These are phyloP conservation scores for Listronotus bonariensis DNA, from an alignment of 1,140 invertebrate species.

Conservation along the genomic window DNA sequence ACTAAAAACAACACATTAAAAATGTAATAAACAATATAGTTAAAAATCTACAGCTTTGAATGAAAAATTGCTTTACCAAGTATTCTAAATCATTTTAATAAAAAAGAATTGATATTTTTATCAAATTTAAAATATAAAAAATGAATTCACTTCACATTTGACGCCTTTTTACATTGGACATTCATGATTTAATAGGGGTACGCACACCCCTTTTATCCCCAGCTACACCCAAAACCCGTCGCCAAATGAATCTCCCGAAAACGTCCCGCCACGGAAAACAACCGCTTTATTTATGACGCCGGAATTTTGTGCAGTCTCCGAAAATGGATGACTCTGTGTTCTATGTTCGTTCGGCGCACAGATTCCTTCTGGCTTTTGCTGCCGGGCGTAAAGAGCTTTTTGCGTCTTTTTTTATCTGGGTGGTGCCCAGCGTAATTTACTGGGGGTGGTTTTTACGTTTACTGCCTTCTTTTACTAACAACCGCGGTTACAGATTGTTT, in stretches of 20 bases:
- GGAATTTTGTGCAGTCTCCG: conserved; percentile 33
- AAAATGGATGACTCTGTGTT: conserved; percentile 27
- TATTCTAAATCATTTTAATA: too few relatives aligned
- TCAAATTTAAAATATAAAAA: background rate
- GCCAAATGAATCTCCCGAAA: conserved; percentile 37
- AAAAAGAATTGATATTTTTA: too few relatives aligned
- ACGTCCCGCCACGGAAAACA: conserved; percentile 34
- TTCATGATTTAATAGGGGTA: background rate
- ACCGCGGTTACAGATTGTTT: conserved; percentile 11
- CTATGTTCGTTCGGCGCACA: conserved; percentile 22
- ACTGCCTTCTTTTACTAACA: conserved; percentile 18
- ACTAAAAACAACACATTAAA: too few relatives aligned
- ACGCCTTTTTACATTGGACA: background rate
- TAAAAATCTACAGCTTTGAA: too few relatives aligned
- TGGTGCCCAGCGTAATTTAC: conserved; percentile 18
- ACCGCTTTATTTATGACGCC: conserved; percentile 33
- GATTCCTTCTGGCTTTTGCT: conserved; percentile 28
- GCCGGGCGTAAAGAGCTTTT: conserved; percentile 27
- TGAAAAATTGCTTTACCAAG: too few relatives aligned
- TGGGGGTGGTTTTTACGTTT: conserved; percentile 21
- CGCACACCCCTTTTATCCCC: background rate
- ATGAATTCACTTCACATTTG: background rate
- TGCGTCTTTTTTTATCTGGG: conserved; percentile 10
- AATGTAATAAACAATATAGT: too few relatives aligned
- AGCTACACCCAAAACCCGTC: conserved; percentile 20